Base-by-base conservation (phyloP, 2,113 vertebrate species). In the Cyprinus carpio region DNA sequence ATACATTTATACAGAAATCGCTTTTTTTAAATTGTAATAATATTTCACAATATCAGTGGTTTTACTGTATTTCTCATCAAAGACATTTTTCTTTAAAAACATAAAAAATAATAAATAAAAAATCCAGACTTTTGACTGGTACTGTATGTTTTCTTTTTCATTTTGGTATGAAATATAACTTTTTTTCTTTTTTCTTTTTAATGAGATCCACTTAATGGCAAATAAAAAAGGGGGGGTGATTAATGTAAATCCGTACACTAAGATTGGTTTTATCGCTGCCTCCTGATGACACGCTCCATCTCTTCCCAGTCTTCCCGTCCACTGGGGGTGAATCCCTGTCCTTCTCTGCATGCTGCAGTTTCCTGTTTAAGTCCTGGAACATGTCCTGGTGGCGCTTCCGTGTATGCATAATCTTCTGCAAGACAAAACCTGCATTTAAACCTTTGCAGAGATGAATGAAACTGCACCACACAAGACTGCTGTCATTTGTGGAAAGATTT, bases 341-440 rank as follows among this genome's bases (percentile, higher is more conserved):
- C 94, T 96, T 97, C 56, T 97, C 97, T 92, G 96, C 94, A 4
- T 96, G 96, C 92, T 98, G 97, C 92, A 98, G 94, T 92, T 98
- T 99, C 92, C 97, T 96, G 94, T 96, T 99, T 92, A 99, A 94
- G 92, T 99, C 98, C 94, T 99, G 98, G 94, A 99, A 99, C 98
- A 99, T 98, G 95, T 99, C 98, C 91, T 99, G 98, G 94, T 99
- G 98, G 83, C 98, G 96, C 92, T 99, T 99, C 91, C 98, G 93
- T 67, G 98, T 99, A 95, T 99, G 98, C 98, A 99, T 99, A 92
- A 99, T 98, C 95, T 99, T 99, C 98, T 99, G 92, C 27, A 93
- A 87, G 87, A 82, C 85, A 91, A 72, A 94, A 87, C 87, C 93
- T 58, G 92, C 56, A 90, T 65, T 89, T 84, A 82, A 69, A 46